Conservation (phyloP, 2,888 invertebrate genomes). For the Meta bourneti region DNA sequence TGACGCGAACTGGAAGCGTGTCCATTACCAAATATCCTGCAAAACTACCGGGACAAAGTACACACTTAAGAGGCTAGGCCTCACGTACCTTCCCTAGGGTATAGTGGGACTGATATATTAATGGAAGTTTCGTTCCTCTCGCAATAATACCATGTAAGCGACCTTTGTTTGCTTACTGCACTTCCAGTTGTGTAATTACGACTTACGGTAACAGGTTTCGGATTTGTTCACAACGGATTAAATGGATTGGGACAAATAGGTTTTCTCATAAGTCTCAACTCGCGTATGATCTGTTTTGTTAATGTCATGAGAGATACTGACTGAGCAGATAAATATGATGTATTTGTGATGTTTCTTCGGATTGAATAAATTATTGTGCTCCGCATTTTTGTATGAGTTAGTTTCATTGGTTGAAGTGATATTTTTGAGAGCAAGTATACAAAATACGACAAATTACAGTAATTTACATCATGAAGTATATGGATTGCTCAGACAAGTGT, state of each 20-base stretch:
- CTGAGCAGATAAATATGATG: too few relatives aligned
- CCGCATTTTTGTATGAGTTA: too few relatives aligned
- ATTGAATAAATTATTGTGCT: too few relatives aligned
- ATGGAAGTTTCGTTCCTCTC: slow-evolving; percentile 30
- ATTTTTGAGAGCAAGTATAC: too few relatives aligned
- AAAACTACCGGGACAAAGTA: slow-evolving; percentile 13
- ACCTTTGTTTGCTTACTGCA: background rate
- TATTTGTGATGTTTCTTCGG: too few relatives aligned
- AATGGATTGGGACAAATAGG: background rate
- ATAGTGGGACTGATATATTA: background rate
- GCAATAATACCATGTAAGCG: slow-evolving; percentile 34
- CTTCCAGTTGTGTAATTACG: slow-evolving; percentile 17
- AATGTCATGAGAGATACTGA: too few relatives aligned
- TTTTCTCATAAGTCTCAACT: too few relatives aligned
- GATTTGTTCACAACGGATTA: background rate
- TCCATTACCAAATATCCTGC: slow-evolving; percentile 22
- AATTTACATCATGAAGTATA: too few relatives aligned
- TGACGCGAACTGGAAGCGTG: background rate
- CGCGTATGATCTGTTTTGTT: too few relatives aligned
- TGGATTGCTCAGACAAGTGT: too few relatives aligned
- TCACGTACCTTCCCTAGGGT: slow-evolving; percentile 22
- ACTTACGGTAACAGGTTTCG: slow-evolving; percentile 1
- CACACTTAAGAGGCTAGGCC: slow-evolving; percentile 5
- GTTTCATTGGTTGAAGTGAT: too few relatives aligned
- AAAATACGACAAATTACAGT: too few relatives aligned